These are phyloP conservation scores for Madoqua kirkii DNA, from an alignment of 2,113 vertebrate genomes.

Conservation along the genomic window DNA sequence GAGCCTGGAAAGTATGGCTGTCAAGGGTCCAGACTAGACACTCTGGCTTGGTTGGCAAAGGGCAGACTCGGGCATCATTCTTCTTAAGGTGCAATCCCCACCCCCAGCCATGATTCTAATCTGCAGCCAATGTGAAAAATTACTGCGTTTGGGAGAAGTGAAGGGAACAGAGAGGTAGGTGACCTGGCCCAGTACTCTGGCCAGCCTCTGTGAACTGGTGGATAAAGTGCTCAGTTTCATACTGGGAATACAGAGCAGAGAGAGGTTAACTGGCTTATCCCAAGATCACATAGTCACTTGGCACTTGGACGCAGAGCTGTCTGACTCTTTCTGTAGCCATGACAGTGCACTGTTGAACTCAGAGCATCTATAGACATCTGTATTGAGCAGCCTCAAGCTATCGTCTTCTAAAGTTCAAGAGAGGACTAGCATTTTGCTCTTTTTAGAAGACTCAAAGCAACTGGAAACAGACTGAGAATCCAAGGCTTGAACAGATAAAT, in stretches of 20 bases:
- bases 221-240: not conserved
- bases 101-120: not conserved
- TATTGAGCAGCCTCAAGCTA: not conserved
- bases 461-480: not conserved
- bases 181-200: not conserved
- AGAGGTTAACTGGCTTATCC: not conserved
- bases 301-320: not conserved
- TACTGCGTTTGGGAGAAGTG: not conserved
- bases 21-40: not conserved
- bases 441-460: not conserved
- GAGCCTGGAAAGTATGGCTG: not conserved
- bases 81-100: too few species aligned
- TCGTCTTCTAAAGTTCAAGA: not conserved
- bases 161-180: not conserved
- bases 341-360: not conserved
- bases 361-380: too few species aligned
- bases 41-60: not conserved
- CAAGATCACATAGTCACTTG: not conserved
- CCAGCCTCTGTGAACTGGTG: fast-evolving
- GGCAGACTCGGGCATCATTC: not conserved
- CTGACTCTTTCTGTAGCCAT: too few species aligned
- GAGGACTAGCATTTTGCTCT: not conserved
- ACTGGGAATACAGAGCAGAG: not conserved
- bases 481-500: not conserved
- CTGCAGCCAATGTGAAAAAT: not conserved